Conservation (phyloP, 2,888 invertebrate genomes). For the Amphipyra berbera region DNA sequence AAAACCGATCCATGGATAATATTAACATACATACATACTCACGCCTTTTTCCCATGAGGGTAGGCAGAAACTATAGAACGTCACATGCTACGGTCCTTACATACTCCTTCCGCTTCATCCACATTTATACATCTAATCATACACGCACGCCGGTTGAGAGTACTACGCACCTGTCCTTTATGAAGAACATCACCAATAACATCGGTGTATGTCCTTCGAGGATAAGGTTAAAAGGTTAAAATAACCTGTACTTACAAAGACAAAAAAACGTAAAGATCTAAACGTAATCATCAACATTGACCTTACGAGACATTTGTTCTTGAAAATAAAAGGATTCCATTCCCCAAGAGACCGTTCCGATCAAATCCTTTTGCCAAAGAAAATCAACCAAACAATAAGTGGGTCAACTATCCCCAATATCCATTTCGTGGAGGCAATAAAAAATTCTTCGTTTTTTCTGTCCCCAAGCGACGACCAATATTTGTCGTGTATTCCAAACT, state of each 20-base stretch:
- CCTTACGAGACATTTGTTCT: constrained; percentile 39
- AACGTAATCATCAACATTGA: constrained; percentile 36
- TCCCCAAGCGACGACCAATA: constrained; percentile 22
- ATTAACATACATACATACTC: too few species aligned
- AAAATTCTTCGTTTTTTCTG: constrained; percentile 37
- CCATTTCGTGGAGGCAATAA: constrained; percentile 49
- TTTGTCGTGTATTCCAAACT: constrained; percentile 42
- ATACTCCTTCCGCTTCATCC: too few species aligned
- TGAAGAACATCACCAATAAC: too few species aligned
- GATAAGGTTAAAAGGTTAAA: too few species aligned
- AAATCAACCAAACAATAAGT: constrained; percentile 44
- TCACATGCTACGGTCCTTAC: too few species aligned
- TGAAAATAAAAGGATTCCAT: constrained; percentile 45
- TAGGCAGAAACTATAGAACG: too few species aligned
- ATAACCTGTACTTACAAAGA: constrained; percentile 13
- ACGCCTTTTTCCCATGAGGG: too few species aligned
- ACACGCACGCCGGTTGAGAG: too few species aligned
- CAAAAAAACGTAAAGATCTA: constrained; percentile 23
- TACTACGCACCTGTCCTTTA: too few species aligned
- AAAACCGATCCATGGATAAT: too few species aligned
- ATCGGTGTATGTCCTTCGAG: too few species aligned
- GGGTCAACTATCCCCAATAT: constrained; percentile 40
- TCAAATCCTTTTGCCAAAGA: constrained; percentile 46
- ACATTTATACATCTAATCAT: too few species aligned
- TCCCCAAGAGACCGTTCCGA: constrained; percentile 33